phyloP scores from a whole-genome alignment of 2,888 invertebrate species.

The Octonoba sinensis region DNA sequence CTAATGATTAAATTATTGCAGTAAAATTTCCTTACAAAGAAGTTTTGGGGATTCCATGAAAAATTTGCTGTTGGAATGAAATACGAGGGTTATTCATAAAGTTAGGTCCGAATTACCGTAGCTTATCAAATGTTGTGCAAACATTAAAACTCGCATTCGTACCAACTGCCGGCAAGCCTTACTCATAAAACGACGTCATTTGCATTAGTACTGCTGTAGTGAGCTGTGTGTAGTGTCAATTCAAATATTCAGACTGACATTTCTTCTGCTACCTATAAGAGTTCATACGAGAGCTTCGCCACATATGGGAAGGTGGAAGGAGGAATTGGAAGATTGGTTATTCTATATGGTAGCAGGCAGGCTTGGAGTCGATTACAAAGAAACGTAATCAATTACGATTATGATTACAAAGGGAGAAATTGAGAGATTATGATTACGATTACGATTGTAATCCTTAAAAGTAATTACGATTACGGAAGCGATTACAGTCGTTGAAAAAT shows the following conservation, averaged over 20 bases:
- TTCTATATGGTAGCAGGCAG: background rate
- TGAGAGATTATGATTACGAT: too few relatives aligned
- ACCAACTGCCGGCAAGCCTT: background rate
- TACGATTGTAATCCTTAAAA: too few relatives aligned
- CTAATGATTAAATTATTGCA: too few relatives aligned
- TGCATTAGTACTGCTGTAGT: background rate
- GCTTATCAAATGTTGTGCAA: background rate
- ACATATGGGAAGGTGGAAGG: background rate
- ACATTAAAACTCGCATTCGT: background rate
- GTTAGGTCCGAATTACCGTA: background rate
- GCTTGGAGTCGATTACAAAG: too few relatives aligned
- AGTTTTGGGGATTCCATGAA: too few relatives aligned
- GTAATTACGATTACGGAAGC: too few relatives aligned
- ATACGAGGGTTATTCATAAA: background rate
- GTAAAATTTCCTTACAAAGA: too few relatives aligned
- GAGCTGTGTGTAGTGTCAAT: background rate
- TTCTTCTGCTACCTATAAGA: background rate
- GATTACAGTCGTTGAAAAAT: too few relatives aligned
- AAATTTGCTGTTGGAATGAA: background rate
- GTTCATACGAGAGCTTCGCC: background rate
- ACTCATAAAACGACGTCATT: background rate
- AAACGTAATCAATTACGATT: too few relatives aligned
- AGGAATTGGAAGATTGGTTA: background rate
- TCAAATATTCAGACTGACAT: background rate
- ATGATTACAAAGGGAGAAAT: too few relatives aligned